phyloP scores from a whole-genome alignment of 2,797 vertebrate species.

The Pseudochromis fuscus region DNA sequence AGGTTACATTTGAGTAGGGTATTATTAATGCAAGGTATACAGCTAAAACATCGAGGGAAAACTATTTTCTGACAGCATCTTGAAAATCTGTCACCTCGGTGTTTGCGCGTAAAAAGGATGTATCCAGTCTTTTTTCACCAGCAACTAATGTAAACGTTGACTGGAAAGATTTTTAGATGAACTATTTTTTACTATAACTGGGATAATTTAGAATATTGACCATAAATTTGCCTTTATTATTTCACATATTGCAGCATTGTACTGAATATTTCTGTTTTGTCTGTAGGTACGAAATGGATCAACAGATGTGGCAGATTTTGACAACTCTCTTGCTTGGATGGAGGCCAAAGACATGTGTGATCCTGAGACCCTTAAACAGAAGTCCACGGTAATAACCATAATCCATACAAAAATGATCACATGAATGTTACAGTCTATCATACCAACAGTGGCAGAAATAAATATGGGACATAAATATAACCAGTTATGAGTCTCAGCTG shows the following conservation, averaged over 20 bases:
- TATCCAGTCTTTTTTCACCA: too few relatives aligned
- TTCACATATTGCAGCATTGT: background rate
- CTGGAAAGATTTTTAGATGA: too few relatives aligned
- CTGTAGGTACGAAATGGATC: constrained; percentile 55
- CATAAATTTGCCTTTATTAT: background rate
- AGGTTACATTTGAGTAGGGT: too few relatives aligned
- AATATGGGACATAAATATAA: background rate
- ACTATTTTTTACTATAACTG: too few relatives aligned
- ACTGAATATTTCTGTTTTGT: constrained; percentile 16
- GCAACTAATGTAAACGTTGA: too few relatives aligned
- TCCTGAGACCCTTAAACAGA: constrained; percentile 69
- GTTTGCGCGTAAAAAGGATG: too few relatives aligned
- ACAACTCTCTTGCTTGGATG: constrained; percentile 60
- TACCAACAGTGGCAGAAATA: background rate
- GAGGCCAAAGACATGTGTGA: constrained; percentile 76
- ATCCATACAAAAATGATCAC: background rate
- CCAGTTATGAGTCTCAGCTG: too few relatives aligned
- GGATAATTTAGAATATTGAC: background rate
- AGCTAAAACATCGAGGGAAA: too few relatives aligned
- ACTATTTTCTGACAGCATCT: too few relatives aligned
- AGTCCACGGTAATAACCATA: constrained; percentile 44
- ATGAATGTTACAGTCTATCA: background rate
- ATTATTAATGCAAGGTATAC: background rate
- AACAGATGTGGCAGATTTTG: constrained; percentile 19
- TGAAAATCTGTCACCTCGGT: too few relatives aligned